Conservation (phyloP, 2,797 vertebrate species). For the Philypnodon macrostomus region DNA sequence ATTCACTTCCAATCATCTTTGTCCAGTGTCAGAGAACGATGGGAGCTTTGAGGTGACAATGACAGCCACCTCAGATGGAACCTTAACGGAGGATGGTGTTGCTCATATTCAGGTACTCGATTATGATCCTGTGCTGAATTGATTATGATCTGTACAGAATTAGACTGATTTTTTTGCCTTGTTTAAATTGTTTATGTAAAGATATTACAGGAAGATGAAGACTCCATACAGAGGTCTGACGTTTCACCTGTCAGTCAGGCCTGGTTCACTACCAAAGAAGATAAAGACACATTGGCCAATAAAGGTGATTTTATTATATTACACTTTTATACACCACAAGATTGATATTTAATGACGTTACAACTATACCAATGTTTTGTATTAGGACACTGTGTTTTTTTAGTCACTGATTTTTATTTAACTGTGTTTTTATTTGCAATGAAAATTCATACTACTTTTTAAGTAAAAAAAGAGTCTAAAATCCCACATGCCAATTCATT, state of each 20-base stretch:
- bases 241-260: constrained; percentile 95
- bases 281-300: constrained; percentile 96
- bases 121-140: background rate
- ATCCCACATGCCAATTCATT: constrained; percentile 9
- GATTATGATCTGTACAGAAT: background rate
- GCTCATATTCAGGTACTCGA: constrained; percentile 87
- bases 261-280: constrained; percentile 99
- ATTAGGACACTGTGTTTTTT: no score
- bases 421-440: no score
- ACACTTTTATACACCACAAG: no score
- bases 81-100: constrained; percentile 85
- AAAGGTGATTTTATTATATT: constrained; percentile 79
- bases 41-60: constrained; percentile 98
- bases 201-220: constrained; percentile 88
- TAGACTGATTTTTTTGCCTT: background rate
- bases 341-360: no score
- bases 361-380: background rate
- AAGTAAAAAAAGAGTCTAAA: no score
- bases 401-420: no score
- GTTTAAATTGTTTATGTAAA: constrained; percentile 47
- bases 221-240: constrained; percentile 81
- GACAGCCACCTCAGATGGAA: constrained; percentile 88
- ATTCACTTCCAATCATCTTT: background rate
- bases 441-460: background rate
- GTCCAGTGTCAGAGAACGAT: constrained; percentile 87